Conservation (phyloP, 1,140 invertebrate species). For the Lamellibrachia luymesi region DNA sequence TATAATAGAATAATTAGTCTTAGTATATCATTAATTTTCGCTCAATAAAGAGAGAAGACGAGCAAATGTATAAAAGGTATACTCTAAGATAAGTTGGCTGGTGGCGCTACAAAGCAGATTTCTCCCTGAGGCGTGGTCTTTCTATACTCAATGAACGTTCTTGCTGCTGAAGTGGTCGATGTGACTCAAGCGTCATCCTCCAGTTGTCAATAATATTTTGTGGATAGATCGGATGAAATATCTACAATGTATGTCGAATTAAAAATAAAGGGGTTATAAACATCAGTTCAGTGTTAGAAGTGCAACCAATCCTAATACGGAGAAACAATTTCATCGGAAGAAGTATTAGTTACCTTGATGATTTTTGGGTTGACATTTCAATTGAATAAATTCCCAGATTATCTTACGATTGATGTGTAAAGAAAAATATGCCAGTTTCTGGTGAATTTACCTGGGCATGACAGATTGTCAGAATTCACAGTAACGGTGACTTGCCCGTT, state of each 20-base stretch:
- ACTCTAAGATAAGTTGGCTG: background rate
- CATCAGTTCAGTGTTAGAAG: background rate
- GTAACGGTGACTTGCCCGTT: background rate
- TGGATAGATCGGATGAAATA: background rate
- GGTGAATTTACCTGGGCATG: background rate
- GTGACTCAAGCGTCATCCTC: background rate
- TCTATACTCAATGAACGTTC: background rate
- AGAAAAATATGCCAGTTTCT: background rate
- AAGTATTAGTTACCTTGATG: background rate
- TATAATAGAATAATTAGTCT: background rate
- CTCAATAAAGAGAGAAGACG: background rate
- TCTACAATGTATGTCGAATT: background rate
- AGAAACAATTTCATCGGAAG: background rate
- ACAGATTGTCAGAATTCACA: background rate
- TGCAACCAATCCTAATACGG: background rate
- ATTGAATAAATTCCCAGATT: background rate
- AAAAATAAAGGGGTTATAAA: background rate
- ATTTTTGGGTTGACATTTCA: background rate
- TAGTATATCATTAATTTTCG: background rate
- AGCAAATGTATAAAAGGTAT: background rate
- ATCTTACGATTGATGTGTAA: no score
- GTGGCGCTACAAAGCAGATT: background rate
- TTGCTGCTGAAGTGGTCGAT: no score
- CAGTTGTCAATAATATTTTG: background rate
- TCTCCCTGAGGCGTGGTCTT: background rate